A percentile compares a stretch with the other conserved stretches of the same genome.
phyloP scores from a whole-genome alignment of 1,140 invertebrate genomes.

The Anastatus disparis region DNA sequence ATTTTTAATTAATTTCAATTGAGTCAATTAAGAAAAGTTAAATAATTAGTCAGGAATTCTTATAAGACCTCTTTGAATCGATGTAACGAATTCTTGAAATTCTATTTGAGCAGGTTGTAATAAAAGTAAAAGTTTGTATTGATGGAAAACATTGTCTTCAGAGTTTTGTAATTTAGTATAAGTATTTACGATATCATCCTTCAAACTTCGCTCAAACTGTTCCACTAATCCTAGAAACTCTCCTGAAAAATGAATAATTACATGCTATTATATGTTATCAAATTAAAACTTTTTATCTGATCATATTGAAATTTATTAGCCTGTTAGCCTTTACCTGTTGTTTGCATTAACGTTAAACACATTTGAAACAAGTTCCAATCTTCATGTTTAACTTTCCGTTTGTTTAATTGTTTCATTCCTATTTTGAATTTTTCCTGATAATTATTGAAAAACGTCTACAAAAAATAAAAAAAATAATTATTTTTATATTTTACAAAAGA shows the following conservation, averaged over 20 bases:
- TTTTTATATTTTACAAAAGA: no score
- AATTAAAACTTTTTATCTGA: background rate
- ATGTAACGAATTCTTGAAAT: conserved; percentile 66
- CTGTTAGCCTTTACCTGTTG: conserved; percentile 65
- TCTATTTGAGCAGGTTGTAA: conserved; percentile 61
- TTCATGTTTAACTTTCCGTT: conserved; percentile 69
- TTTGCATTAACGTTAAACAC: conserved; percentile 76
- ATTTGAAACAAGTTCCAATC: conserved; percentile 79
- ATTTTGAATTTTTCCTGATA: conserved; percentile 72
- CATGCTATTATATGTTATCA: background rate
- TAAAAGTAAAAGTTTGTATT: conserved; percentile 66
- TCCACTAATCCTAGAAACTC: conserved; percentile 72
- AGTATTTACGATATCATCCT: conserved; percentile 62
- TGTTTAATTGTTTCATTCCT: conserved; percentile 69
- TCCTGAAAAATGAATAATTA: conserved; percentile 57
- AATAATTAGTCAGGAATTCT: no score
- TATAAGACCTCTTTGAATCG: conserved; percentile 69
- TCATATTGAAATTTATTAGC: background rate
- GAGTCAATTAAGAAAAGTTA: no score
- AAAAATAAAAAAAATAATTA: conserved; percentile 44
- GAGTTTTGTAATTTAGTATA: conserved; percentile 61
- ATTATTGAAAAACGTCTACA: conserved; percentile 69
- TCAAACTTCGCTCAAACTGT: conserved; percentile 71
- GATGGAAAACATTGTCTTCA: conserved; percentile 52
- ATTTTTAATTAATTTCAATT: no score